These are phyloP conservation scores for Aphis craccivora DNA, from an alignment of 1,140 invertebrate species.

Conservation along the genomic window DNA sequence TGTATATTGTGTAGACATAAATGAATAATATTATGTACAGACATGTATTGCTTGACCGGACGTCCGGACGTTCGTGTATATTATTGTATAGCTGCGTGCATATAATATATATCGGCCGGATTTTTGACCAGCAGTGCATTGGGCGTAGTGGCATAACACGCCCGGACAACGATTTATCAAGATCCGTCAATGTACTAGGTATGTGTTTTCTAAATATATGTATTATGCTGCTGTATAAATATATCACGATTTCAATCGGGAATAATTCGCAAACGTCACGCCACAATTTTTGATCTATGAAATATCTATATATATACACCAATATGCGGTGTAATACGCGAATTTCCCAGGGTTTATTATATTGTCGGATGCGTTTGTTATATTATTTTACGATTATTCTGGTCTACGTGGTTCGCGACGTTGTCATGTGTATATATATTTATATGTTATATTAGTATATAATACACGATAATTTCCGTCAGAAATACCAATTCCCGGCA, in stretches of 20 bases:
- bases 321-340: too few relatives aligned
- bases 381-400: neutral
- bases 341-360: neutral
- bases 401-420: neutral
- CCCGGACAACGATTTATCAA: neutral
- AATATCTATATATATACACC: neutral
- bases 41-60: neutral
- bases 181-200: neutral
- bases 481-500: neutral
- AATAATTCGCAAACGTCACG: neutral
- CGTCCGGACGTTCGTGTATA: neutral
- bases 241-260: neutral
- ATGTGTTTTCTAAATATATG: neutral
- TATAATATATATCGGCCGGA: neutral
- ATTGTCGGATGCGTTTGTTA: neutral
- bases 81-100: neutral
- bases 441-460: neutral
- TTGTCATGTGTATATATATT: neutral
- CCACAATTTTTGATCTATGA: neutral
- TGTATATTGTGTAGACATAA: neutral
- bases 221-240: too few relatives aligned
- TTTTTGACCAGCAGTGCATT: neutral
- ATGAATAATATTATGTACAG: neutral
- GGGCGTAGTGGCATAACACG: neutral
- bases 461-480: neutral